Evolutionary conservation across 2,797 vertebrate genomes (phyloP), one percentile per base, ranked within the genome.

Genomic region (Chelon auratus): DNA sequence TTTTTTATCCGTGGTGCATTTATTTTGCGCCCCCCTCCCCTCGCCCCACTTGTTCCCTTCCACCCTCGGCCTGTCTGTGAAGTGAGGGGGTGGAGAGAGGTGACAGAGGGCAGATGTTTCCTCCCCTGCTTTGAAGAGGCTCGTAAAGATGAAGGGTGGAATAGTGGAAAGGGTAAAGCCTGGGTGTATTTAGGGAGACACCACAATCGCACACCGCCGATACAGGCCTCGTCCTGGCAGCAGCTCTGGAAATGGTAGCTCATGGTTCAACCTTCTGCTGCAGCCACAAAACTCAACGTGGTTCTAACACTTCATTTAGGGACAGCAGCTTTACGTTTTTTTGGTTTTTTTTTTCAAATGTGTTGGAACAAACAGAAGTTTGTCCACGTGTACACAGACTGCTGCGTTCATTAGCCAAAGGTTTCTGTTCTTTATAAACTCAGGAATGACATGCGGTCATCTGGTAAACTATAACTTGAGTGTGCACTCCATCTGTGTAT

Each of bases 41-140:
- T 18, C 26, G 30, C 8, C 66, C n/a, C 45, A n/a, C 33, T 75
- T 15, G 30, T 33, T 33, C 30, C 1, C 30, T 33, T 33, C 30
- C 6, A 6, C 30, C 30, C 26, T 64, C 36, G 0, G 51, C 13
- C 62, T 65, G 72, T 77, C 52, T 88, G 80, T 84, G 85, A 83
- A 90, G 75, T 87, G 82, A 78, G 91, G 81, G 86, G 90, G 87
- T 53, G 89, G 79, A 62, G 7, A 30, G 70, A 79, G 63, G 79
- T 84, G 83, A 83, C 68, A 66, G 43, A 62, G 82, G 83, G 78
- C 91, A 91, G 87, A 91, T 91, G 91, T 92, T 92, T 92, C 87
- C 84, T 86, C 68, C 74, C 37, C 30, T 36, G n/a, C 78, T 92
- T 88, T 85, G 67, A 87, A 89, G 80, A 82, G 59, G 68, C 67